phyloP scores from a whole-genome alignment of 2,888 invertebrate genomes.

The Trichacis sp. region DNA sequence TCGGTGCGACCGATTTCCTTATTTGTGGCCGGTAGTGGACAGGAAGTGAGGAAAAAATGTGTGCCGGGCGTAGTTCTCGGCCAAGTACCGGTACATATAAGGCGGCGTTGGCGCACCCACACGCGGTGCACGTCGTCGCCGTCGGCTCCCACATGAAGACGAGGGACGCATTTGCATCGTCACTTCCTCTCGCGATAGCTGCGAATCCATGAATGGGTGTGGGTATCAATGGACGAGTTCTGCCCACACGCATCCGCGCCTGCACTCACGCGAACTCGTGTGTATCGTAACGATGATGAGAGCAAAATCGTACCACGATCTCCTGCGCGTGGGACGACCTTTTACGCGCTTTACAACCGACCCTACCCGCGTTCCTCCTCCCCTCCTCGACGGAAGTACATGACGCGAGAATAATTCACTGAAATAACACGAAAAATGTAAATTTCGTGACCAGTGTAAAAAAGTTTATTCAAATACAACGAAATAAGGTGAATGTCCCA shows the following conservation, averaged over 20 bases:
- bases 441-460: no score
- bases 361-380: no score
- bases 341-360: background rate
- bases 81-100: background rate
- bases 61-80: background rate
- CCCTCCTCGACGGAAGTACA: no score
- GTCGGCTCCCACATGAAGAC: conserved; percentile 4
- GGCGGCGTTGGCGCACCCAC: background rate
- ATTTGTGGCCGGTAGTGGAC: conserved; percentile 1
- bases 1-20: background rate
- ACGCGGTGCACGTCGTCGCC: background rate
- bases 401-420: no score
- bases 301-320: background rate
- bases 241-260: conserved; percentile 2
- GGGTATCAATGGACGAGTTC: background rate
- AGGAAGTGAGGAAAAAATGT: conserved; percentile 3
- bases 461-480: no score
- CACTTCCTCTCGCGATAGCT: conserved; percentile 5
- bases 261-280: background rate
- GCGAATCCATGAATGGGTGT: conserved; percentile 5
- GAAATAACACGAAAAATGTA: no score
- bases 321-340: background rate
- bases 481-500: no score
- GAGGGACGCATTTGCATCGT: conserved; percentile 6
- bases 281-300: conserved; percentile 5